Base-by-base conservation (phyloP, 2,797 vertebrate genomes). In the Myotis vivesi region DNA sequence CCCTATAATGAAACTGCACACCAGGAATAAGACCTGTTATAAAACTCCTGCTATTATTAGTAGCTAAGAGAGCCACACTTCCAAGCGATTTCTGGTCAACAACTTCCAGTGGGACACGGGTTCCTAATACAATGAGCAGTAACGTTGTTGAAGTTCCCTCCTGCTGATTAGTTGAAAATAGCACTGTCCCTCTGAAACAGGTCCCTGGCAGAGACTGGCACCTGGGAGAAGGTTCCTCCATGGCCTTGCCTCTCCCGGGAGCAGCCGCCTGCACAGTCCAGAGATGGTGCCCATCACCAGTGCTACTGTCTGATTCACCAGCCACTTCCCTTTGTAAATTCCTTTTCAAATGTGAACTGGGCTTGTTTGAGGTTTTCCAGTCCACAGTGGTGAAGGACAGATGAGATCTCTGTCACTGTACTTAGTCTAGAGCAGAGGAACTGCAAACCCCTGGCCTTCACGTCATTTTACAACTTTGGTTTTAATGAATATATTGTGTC, bases 1-100 rank as follows among this genome's bases (percentile, higher is more conserved):
- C 13, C 44, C 55, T 90, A 82, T 93, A 85, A 66, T 76, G 9
- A 17, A 91, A 90, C 36, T 55, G 2, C 85, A 66, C 81, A 28
- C 28, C 68, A 87, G 30, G 28, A 93, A 81, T 89, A 85, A 94
- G 19, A 69, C 36, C 9, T 77, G 19, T 72, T 94, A 73, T 86
- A 88, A 81, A 91, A 91, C 79, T 36, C n/a, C 66, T 94, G 94
- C 79, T 95, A 68, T 89, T 91, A 73, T 82, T 94, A 87, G 84
- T 79, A 75, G 59, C 68, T 82, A 75, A 71, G 82, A 83, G 96
- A 82, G 57, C 11, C 59, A 82, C 59, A 82, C 11, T 97, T 96
- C 71, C 68, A 92, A 92, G 46, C 57, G 12, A n/a, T 79, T 90
- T 93, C 51, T 41, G 66, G 72, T 87, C 95, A 96, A 95, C 91